phyloP scores from a whole-genome alignment of 2,888 invertebrate genomes.

The Chelonus formosanus region DNA sequence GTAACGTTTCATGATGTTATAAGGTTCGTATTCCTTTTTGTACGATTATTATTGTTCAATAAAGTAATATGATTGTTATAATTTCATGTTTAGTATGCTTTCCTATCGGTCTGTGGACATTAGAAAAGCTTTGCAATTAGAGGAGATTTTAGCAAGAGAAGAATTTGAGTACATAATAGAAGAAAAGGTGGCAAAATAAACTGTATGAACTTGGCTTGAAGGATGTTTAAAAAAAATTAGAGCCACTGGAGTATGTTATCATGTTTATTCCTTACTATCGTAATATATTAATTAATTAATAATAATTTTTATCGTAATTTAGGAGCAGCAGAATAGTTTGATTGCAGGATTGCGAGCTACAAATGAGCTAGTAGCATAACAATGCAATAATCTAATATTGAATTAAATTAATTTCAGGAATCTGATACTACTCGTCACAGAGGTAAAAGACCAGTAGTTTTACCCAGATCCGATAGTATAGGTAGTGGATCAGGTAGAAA shows the following conservation, averaged over 20 bases:
- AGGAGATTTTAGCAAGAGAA: slow-evolving; percentile 95
- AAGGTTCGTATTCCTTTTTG: slow-evolving; percentile 84
- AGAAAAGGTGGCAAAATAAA: slow-evolving; percentile 99
- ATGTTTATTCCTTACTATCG: too few species aligned
- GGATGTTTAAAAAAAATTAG: slow-evolving; percentile 95
- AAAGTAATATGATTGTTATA: slow-evolving; percentile 9
- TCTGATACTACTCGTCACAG: slow-evolving; percentile 63
- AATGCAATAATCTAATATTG: background rate
- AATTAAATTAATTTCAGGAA: slow-evolving; percentile 57
- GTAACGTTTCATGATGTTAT: slow-evolving; percentile 99
- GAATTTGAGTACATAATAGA: slow-evolving; percentile 99
- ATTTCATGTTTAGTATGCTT: slow-evolving; percentile 75
- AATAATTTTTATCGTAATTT: slow-evolving; percentile 41
- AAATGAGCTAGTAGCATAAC: slow-evolving; percentile 69
- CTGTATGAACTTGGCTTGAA: slow-evolving; percentile 98
- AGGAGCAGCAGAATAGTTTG: slow-evolving; percentile 96
- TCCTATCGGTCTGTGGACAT: slow-evolving; percentile 98
- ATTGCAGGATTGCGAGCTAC: slow-evolving; percentile 91
- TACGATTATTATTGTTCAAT: too few species aligned
- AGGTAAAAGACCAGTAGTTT: slow-evolving; percentile 63
- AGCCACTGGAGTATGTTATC: slow-evolving; percentile 83
- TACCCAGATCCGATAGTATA: slow-evolving; percentile 80
- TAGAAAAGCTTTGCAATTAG: slow-evolving; percentile 95
- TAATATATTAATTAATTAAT: slow-evolving; percentile 1
- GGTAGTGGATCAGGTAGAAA: slow-evolving; percentile 82